phyloP scores from a whole-genome alignment of 2,113 vertebrate genomes.

The Pygoscelis adeliae region DNA sequence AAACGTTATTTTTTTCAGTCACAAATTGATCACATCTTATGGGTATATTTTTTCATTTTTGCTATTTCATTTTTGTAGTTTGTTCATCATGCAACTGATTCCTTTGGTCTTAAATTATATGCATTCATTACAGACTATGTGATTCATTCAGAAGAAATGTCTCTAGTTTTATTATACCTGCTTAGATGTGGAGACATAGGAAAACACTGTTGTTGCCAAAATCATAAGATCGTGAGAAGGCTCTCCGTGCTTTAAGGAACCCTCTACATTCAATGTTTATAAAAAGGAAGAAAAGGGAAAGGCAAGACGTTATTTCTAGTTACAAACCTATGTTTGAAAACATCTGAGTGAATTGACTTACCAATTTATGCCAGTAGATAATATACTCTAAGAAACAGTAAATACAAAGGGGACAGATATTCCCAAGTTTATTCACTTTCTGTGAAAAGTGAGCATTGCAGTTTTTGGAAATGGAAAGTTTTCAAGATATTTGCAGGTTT shows the following conservation, averaged over 20 bases:
- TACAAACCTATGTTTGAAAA: not conserved
- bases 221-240: constrained; percentile 71
- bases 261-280: constrained; percentile 21
- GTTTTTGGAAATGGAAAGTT: not conserved
- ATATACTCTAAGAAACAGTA: not conserved
- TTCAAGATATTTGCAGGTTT: not conserved
- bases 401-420: not conserved
- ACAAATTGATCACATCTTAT: not conserved
- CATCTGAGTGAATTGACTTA: not conserved
- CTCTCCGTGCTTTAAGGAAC: constrained; percentile 5
- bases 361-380: not conserved
- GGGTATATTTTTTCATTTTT: not conserved
- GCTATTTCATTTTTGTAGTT: not conserved
- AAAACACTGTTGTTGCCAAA: constrained; percentile 78
- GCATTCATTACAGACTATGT: not conserved
- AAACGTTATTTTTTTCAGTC: not conserved
- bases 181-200: constrained; percentile 71
- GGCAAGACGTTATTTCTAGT: not conserved
- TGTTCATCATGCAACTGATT: not conserved
- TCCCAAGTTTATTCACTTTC: not conserved
- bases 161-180: constrained; percentile 65
- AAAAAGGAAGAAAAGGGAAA: not conserved
- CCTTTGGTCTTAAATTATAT: not conserved
- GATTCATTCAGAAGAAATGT: constrained; percentile 5
- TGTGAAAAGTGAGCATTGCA: not conserved